These are phyloP conservation scores for Indri indri DNA, from an alignment of 2,113 vertebrate genomes.

Conservation along the genomic window DNA sequence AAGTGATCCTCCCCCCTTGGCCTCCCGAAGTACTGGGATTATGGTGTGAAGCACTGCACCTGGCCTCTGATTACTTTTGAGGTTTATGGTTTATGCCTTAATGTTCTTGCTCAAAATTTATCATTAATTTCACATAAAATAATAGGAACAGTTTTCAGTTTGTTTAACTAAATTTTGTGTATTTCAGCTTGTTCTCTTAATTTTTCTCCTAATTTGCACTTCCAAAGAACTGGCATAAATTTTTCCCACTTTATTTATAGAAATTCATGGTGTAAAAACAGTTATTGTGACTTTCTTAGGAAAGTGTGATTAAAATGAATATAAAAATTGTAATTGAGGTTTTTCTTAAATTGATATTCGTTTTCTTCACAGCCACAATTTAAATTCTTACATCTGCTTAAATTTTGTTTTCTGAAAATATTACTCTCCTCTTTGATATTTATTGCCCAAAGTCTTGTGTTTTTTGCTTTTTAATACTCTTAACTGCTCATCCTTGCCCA, in stretches of 20 bases:
- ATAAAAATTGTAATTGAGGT: background rate
- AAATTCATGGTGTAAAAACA: background rate
- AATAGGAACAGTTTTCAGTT: background rate
- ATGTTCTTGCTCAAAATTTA: slow-evolving; percentile 30
- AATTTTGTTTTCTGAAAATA: slow-evolving; percentile 55
- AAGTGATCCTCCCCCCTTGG: no score
- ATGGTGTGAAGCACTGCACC: no score
- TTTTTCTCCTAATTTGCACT: background rate
- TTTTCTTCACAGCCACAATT: background rate
- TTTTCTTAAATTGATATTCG: background rate
- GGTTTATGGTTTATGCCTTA: background rate
- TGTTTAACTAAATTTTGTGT: background rate
- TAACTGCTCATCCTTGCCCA: background rate
- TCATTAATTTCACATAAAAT: slow-evolving; percentile 17
- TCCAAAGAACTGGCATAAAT: background rate
- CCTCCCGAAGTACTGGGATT: no score
- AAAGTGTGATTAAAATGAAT: slow-evolving; percentile 6
- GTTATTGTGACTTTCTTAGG: background rate
- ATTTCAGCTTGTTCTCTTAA: background rate
- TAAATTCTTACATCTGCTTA: background rate
- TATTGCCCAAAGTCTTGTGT: background rate
- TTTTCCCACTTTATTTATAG: background rate
- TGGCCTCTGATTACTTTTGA: background rate
- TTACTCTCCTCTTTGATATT: background rate
- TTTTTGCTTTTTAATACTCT: background rate